phyloP scores from a whole-genome alignment of 2,113 vertebrate species.

The Centropus unirufus region DNA sequence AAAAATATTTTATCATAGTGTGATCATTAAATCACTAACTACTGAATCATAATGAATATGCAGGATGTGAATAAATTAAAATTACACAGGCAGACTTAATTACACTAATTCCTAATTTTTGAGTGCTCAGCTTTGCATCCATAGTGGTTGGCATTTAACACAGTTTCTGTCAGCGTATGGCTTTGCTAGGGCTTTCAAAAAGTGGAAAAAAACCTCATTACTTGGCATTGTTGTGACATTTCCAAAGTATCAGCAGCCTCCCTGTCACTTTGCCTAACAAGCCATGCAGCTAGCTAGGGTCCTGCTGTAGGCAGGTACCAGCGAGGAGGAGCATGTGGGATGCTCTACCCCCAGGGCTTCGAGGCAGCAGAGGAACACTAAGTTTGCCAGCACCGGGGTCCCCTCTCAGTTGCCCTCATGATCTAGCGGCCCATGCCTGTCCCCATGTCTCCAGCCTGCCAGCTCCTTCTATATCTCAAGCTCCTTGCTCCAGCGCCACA shows the following conservation, averaged over 20 bases:
- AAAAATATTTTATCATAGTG: background rate
- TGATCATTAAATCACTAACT: constrained; percentile 7
- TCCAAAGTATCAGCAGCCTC: background rate
- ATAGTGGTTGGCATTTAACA: background rate
- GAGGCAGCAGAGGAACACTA: background rate
- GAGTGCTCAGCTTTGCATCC: background rate
- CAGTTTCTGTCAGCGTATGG: background rate
- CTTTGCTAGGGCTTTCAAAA: background rate
- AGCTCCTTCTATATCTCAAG: background rate
- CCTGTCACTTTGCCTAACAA: background rate
- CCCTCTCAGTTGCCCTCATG: background rate
- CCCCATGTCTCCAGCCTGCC: background rate
- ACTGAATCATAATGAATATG: constrained; percentile 3
- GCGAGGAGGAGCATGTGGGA: background rate
- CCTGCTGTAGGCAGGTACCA: background rate
- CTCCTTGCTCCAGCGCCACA: background rate
- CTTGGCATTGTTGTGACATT: background rate
- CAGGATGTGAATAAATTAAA: constrained; percentile 28
- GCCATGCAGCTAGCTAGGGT: background rate
- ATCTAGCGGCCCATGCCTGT: background rate
- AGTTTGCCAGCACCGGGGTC: background rate
- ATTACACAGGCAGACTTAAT: background rate
- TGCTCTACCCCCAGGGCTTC: background rate
- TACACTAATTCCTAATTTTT: background rate
- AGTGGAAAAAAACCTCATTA: background rate